Conservation (phyloP, 2,888 invertebrate genomes). For the Crepidodera aurea region DNA sequence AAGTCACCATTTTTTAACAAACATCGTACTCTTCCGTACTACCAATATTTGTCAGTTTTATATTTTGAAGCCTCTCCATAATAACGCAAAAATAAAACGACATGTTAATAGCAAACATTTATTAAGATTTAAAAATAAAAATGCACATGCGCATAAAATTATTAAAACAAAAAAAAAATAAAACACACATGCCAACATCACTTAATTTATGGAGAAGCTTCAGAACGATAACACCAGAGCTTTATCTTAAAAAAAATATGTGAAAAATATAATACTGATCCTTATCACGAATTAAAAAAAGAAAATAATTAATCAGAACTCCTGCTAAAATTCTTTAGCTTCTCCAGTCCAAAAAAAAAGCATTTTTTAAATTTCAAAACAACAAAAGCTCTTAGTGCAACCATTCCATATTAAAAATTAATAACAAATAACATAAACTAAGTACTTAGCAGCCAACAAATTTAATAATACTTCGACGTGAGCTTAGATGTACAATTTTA, state of each 20-base stretch:
- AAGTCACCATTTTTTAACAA: too few species aligned
- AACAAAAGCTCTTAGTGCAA: conserved; percentile 54
- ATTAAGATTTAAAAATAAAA: conserved; percentile 31
- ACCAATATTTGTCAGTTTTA: too few species aligned
- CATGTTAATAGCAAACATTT: conserved; percentile 44
- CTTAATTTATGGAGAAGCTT: conserved; percentile 59
- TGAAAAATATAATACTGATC: conserved; percentile 43
- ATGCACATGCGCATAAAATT: background rate
- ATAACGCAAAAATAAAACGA: conserved; percentile 49
- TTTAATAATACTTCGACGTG: background rate
- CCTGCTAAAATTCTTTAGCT: conserved; percentile 54
- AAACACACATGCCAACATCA: conserved; percentile 18
- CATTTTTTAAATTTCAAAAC: conserved; percentile 17
- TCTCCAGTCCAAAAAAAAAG: conserved; percentile 50
- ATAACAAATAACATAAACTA: conserved; percentile 32
- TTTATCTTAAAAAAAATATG: conserved; percentile 30
- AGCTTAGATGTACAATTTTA: too few species aligned
- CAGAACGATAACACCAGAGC: conserved; percentile 57
- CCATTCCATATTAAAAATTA: conserved; percentile 50
- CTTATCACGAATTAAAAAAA: conserved; percentile 33
- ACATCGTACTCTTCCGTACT: too few species aligned
- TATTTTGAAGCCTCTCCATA: conserved; percentile 59
- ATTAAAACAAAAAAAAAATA: conserved; percentile 10
- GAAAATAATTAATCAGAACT: conserved; percentile 10
- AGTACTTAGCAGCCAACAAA: conserved; percentile 12